Evolutionary conservation across 2,888 invertebrate species (phyloP), one percentile per base, ranked within the genome.

Genomic region (Pheosia tremula): DNA sequence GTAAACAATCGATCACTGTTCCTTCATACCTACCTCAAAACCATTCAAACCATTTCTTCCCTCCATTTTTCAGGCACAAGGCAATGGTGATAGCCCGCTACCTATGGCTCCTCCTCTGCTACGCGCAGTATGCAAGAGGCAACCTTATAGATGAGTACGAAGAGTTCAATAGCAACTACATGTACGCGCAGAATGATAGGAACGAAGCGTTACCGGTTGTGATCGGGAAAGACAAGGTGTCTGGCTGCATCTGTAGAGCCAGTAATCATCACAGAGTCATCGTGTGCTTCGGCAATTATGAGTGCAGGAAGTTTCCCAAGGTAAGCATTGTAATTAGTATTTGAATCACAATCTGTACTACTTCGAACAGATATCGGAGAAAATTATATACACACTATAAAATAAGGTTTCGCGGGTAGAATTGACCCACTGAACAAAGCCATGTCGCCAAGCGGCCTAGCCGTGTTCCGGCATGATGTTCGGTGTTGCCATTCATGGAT

Each of bases 281-380:
- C 3, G 91, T 94, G 0, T 95, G 95, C 74, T 95, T 94, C 62
- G 95, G 95, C 6, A 91, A 93, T 61, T 93, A 91, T 50, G 87
- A 85, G 38, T 95, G 95, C 76, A 83, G 68, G 64, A 82, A 68
- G 24, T 94, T 95, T 74, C 95, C 95, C 0, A 87, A 87, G 84
- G 93, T 92, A 61, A 43, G 9, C 37, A 13, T 56, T 50, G 53
- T 7, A 9, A 55, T 11, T 11, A 45, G 0, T 11, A 38, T 60
- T 36, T n/a, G 41, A 38, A 0, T 36, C 55, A 24, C 24, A 24
- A 24, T 24, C 24, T 24, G 24, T 24, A 24, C 24, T 24, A 24
- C 57, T 39, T 47, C 47, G 45, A 45, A 10, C 0, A 10, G 3
- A 4, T 45, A 6, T 41, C 5, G 5, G 1, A 41, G 0, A 5